Conservation (phyloP, 2,888 invertebrate species). For the Digitonthophagus gazella region DNA sequence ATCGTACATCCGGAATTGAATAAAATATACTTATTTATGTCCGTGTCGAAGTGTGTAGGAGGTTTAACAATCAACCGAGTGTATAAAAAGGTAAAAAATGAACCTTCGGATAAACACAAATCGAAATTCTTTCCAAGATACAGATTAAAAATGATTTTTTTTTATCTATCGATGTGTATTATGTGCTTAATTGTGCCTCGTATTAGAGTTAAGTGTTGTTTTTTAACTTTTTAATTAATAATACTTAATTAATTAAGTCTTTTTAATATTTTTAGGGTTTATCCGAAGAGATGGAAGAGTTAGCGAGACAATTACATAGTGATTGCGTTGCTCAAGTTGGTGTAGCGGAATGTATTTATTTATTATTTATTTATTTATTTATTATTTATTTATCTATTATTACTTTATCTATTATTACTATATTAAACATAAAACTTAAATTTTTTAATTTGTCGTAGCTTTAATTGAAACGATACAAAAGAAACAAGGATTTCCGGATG, state of each 20-base stretch:
- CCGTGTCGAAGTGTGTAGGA: background rate
- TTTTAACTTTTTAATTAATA: no score
- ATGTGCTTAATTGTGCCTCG: no score
- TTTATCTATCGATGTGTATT: no score
- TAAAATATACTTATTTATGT: background rate
- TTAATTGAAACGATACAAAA: constrained; percentile 38
- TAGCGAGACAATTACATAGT: constrained; percentile 45
- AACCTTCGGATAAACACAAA: background rate
- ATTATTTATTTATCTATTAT: no score
- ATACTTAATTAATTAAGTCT: no score
- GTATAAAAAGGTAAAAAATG: background rate
- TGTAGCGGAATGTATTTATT: constrained; percentile 44
- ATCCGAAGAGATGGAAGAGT: constrained; percentile 45
- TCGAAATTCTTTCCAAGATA: no score
- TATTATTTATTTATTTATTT: background rate
- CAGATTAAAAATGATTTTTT: no score
- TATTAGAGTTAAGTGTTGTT: no score
- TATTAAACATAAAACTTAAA: no score
- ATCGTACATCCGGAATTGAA: background rate
- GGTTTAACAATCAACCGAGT: background rate
- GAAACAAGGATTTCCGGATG: constrained; percentile 45
- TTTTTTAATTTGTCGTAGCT: constrained; percentile 39
- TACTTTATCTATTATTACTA: no score
- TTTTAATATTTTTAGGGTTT: constrained; percentile 26
- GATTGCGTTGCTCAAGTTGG: constrained; percentile 48